Conservation (phyloP, 2,888 invertebrate species). For the Encarsia formosa region DNA sequence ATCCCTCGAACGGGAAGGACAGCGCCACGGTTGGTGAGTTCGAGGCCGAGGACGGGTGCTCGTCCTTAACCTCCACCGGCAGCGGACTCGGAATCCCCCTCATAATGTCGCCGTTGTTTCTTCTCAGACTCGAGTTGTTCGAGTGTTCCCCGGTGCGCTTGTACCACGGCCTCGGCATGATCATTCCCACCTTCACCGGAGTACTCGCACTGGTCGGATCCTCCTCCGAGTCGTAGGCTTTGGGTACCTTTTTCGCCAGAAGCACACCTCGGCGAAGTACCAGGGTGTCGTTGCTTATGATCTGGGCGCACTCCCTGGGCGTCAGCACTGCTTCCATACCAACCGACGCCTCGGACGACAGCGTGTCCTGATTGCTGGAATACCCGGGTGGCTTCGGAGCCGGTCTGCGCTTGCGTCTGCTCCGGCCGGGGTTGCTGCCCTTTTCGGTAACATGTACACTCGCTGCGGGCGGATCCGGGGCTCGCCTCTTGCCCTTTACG, state of each 20-base stretch:
- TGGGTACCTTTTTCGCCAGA: conserved; percentile 33
- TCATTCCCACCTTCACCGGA: background rate
- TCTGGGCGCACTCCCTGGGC: conserved; percentile 13
- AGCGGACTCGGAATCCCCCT: conserved; percentile 29
- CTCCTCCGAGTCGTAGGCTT: conserved; percentile 1
- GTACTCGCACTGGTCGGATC: background rate
- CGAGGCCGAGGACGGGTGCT: conserved; percentile 29
- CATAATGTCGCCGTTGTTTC: conserved; percentile 33
- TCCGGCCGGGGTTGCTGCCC: background rate
- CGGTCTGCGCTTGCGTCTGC: conserved; percentile 53
- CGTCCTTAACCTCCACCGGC: conserved; percentile 30
- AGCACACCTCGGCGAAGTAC: conserved; percentile 44
- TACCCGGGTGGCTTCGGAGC: conserved; percentile 57
- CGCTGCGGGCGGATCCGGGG: conserved; percentile 64
- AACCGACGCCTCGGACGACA: conserved; percentile 23
- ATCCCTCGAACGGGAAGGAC: conserved; percentile 48
- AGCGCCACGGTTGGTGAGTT: conserved; percentile 31
- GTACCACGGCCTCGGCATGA: conserved; percentile 63
- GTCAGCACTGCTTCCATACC: conserved; percentile 13
- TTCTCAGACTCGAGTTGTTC: conserved; percentile 21
- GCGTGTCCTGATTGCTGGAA: conserved; percentile 18
- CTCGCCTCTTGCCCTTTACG: conserved; percentile 72
- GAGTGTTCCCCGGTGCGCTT: conserved; percentile 51
- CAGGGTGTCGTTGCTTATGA: conserved; percentile 46
- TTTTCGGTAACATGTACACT: background rate